A percentile compares a stretch with the other conserved stretches of the same genome.
phyloP scores from a whole-genome alignment of 2,888 invertebrate genomes.

The Syritta pipiens region DNA sequence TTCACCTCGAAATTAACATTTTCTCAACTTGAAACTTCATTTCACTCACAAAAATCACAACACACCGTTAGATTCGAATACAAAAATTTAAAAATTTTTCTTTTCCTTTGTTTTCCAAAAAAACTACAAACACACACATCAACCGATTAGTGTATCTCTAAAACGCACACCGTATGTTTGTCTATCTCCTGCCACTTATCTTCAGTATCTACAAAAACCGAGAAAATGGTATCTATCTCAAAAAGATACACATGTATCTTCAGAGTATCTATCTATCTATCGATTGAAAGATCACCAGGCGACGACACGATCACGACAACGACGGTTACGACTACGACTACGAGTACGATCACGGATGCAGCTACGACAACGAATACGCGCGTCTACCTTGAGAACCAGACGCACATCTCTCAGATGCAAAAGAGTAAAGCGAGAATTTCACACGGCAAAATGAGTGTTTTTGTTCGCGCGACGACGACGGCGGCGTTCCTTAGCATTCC shows the following conservation, averaged over 20 bases:
- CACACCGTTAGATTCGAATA: no score
- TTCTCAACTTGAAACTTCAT: background rate
- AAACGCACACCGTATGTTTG: slow-evolving; percentile 1
- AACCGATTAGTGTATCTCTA: slow-evolving; percentile 42
- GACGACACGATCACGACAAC: slow-evolving; percentile 2
- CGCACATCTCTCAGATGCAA: slow-evolving; percentile 2
- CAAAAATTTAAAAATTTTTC: no score
- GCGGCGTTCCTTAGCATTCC: slow-evolving; percentile 60
- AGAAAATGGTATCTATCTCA: slow-evolving; percentile 22
- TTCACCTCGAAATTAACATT: slow-evolving; percentile 1
- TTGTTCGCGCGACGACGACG: slow-evolving; percentile 54
- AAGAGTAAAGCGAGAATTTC: no score
- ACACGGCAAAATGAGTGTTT: slow-evolving; percentile 26
- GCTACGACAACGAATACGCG: slow-evolving; percentile 6
- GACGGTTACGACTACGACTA: background rate
- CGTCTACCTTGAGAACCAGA: background rate
- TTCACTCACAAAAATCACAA: no score
- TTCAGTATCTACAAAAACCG: slow-evolving; percentile 38
- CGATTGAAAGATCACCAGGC: slow-evolving; percentile 42
- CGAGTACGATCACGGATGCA: no score
- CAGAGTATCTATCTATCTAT: slow-evolving; percentile 30
- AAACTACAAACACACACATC: slow-evolving; percentile 27
- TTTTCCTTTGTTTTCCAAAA: no score
- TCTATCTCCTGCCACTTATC: slow-evolving; percentile 42
- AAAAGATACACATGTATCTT: slow-evolving; percentile 30